Evolutionary conservation across 2,888 invertebrate genomes (phyloP).

Genomic region (Holacanthella duospinosa): DNA sequence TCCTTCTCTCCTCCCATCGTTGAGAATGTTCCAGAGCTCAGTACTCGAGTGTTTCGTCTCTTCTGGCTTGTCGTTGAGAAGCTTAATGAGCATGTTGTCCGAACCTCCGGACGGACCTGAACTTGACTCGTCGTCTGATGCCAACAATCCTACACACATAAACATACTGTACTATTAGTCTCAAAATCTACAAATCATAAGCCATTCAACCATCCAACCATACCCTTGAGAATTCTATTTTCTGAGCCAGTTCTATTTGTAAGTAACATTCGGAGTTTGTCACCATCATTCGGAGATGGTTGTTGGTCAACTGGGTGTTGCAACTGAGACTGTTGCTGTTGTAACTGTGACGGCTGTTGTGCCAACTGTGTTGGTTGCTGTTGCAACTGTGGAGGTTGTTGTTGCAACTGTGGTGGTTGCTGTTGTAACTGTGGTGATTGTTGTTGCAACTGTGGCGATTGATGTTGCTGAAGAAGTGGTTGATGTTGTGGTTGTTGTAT

Average conservation of each 20-base stretch:
- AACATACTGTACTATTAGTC: too few species aligned
- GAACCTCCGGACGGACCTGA: background rate
- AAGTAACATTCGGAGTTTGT: conserved; percentile 51
- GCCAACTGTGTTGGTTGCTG: conserved; percentile 12
- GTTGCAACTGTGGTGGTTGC: conserved; percentile 15
- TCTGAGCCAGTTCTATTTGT: conserved; percentile 38
- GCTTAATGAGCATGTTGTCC: conserved; percentile 38
- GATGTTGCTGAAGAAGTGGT: conserved; percentile 41
- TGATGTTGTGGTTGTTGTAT: too few species aligned
- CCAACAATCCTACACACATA: conserved; percentile 45
- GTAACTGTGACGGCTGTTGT: conserved; percentile 54
- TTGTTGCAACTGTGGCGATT: conserved; percentile 39
- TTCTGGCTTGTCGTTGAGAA: conserved; percentile 25
- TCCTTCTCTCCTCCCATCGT: conserved; percentile 14
- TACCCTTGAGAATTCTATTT: conserved; percentile 40
- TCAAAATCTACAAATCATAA: too few species aligned
- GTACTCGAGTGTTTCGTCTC: conserved; percentile 1
- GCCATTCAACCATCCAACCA: too few species aligned
- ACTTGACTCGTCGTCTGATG: background rate
- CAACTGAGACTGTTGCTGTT: conserved; percentile 24
- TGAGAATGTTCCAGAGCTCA: conserved; percentile 11
- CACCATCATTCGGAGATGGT: conserved; percentile 20
- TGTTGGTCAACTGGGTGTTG: conserved; percentile 25
- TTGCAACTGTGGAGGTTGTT: conserved; percentile 54
- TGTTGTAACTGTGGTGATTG: conserved; percentile 12